A percentile compares a stretch with the other conserved stretches of the same genome.
phyloP scores from a whole-genome alignment of 2,888 invertebrate genomes.

The Apodemia duryi region DNA sequence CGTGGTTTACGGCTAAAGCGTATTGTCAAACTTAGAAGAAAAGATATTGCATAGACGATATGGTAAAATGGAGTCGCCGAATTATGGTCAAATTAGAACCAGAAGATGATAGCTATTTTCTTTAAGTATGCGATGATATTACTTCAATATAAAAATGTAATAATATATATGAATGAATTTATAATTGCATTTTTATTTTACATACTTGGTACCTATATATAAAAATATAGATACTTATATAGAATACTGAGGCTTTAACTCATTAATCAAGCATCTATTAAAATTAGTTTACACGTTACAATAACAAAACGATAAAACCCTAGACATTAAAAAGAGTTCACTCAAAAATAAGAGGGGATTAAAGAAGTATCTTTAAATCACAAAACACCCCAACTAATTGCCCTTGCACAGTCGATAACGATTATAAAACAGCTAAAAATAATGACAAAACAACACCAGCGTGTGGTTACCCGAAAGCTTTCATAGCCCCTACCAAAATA shows the following conservation, averaged over 20 bases:
- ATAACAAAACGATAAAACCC: slow-evolving; percentile 5
- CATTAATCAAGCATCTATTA: slow-evolving; percentile 2
- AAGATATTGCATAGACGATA: too few species aligned
- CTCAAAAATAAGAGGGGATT: slow-evolving; percentile 25
- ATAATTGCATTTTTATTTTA: too few species aligned
- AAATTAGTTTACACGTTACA: slow-evolving; percentile 2
- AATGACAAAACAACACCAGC: slow-evolving; percentile 67
- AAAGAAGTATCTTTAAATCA: slow-evolving; percentile 35
- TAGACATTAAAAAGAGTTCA: slow-evolving; percentile 5
- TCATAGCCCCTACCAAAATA: slow-evolving; percentile 72
- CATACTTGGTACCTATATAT: too few species aligned
- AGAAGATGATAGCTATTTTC: too few species aligned
- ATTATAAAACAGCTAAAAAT: slow-evolving; percentile 67
- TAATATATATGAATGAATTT: too few species aligned
- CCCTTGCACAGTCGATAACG: slow-evolving; percentile 62
- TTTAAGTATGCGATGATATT: too few species aligned
- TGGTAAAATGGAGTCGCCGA: too few species aligned
- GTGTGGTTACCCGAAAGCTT: slow-evolving; percentile 66
- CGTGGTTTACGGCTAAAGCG: too few species aligned
- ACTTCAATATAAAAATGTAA: too few species aligned
- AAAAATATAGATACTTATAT: too few species aligned
- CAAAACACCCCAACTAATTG: slow-evolving; percentile 38
- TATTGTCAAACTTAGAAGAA: too few species aligned
- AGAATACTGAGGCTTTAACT: slow-evolving; percentile 1
- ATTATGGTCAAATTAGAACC: too few species aligned